phyloP scores from a whole-genome alignment of 2,888 invertebrate genomes.

The Epinotia ramella region DNA sequence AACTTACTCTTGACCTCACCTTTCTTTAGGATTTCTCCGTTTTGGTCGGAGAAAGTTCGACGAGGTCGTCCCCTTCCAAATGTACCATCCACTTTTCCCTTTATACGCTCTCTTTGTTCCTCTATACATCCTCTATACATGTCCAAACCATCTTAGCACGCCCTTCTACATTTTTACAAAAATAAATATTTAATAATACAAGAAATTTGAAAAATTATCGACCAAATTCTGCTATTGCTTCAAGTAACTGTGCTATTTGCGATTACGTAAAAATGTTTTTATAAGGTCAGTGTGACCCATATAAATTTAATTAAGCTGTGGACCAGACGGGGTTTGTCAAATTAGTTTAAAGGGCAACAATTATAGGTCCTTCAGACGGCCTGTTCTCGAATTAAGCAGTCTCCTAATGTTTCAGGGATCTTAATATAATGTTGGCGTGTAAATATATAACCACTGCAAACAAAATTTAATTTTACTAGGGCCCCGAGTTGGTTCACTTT shows the following conservation, averaged over 20 bases:
- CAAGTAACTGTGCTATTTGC: background rate
- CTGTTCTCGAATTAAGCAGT: background rate
- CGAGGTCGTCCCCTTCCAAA: no score
- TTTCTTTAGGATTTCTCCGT: no score
- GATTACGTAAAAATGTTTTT: background rate
- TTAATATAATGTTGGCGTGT: slow-evolving; percentile 5
- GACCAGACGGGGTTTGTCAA: background rate
- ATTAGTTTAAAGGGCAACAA: slow-evolving; percentile 27
- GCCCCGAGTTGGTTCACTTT: background rate
- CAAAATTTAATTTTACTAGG: background rate
- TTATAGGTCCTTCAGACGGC: slow-evolving; percentile 18
- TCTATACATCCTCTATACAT: no score
- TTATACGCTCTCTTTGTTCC: no score
- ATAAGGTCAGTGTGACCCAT: slow-evolving; percentile 11
- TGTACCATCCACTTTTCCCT: no score
- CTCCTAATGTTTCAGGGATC: background rate
- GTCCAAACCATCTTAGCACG: no score
- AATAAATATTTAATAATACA: no score
- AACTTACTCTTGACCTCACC: no score
- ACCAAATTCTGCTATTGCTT: background rate
- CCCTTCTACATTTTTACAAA: no score
- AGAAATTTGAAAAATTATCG: no score
- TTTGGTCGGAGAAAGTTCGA: no score
- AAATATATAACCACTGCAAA: background rate
- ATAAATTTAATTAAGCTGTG: slow-evolving; percentile 10